These are phyloP conservation scores for Stegodyphus dumicola DNA, from an alignment of 1,140 invertebrate species.

Conservation along the genomic window DNA sequence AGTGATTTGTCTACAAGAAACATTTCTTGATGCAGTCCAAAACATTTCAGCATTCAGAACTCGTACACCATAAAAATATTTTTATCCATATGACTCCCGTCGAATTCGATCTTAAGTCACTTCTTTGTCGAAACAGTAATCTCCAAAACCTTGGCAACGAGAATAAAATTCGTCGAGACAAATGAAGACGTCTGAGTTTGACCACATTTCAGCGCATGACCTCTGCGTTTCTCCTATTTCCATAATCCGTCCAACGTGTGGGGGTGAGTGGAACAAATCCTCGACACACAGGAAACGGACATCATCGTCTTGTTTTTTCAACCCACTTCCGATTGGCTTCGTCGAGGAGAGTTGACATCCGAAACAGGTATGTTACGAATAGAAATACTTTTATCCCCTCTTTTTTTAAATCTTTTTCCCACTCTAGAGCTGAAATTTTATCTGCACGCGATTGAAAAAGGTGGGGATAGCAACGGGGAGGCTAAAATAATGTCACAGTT, in stretches of 20 bases:
- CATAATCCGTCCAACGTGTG: background rate
- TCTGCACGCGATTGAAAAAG: background rate
- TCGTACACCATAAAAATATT: too few relatives aligned
- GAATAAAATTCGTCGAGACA: too few relatives aligned
- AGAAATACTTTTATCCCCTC: background rate
- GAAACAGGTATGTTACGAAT: constrained; percentile 6
- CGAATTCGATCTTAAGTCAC: too few relatives aligned
- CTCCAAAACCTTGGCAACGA: too few relatives aligned
- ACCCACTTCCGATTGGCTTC: background rate
- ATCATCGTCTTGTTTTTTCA: background rate
- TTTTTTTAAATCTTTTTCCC: background rate
- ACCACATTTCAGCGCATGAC: background rate
- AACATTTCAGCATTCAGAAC: too few relatives aligned
- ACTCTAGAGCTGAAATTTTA: constrained; percentile 1
- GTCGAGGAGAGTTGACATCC: background rate
- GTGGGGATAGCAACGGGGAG: background rate
- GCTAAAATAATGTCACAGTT: constrained; percentile 3
- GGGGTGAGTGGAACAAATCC: background rate
- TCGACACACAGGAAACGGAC: background rate
- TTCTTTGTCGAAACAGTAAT: too few relatives aligned
- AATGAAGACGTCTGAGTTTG: background rate
- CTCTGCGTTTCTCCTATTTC: background rate
- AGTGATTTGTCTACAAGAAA: too few relatives aligned
- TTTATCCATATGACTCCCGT: too few relatives aligned
- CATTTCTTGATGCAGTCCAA: too few relatives aligned